phyloP scores from a whole-genome alignment of 1,140 invertebrate species.

The Philaenus spumarius region DNA sequence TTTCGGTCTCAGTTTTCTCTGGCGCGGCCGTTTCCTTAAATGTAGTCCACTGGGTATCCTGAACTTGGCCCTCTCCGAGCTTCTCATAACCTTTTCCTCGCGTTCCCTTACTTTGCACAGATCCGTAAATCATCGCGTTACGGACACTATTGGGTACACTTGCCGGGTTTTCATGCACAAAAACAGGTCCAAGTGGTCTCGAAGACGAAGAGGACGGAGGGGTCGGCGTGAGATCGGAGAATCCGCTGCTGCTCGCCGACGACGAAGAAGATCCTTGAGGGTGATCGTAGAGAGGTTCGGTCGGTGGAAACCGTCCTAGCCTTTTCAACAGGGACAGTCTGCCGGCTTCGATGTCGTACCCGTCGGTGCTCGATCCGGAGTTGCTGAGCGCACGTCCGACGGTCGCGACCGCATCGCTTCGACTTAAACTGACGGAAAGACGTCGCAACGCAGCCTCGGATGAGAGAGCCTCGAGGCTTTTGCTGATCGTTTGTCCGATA shows the following conservation, averaged over 20 bases:
- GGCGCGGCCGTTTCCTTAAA: background rate
- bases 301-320: slow-evolving; percentile 6
- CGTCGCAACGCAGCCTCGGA: slow-evolving; percentile 9
- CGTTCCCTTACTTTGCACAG: slow-evolving; percentile 17
- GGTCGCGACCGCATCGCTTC: slow-evolving; percentile 11
- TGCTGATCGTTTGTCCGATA: slow-evolving; percentile 13
- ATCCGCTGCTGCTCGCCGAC: slow-evolving; percentile 7
- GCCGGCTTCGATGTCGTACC: slow-evolving; percentile 11
- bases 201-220: slow-evolving; percentile 10
- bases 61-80: slow-evolving; percentile 5
- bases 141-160: slow-evolving; percentile 35
- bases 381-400: slow-evolving; percentile 13
- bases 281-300: slow-evolving; percentile 9
- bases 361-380: slow-evolving; percentile 9
- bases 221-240: slow-evolving; percentile 13
- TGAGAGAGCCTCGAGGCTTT: slow-evolving; percentile 15
- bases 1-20: background rate
- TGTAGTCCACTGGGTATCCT: slow-evolving; percentile 17
- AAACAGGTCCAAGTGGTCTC: slow-evolving; percentile 18
- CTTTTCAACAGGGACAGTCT: slow-evolving; percentile 14
- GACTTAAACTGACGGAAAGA: slow-evolving; percentile 8
- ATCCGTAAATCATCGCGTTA: slow-evolving; percentile 39
- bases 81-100: background rate
- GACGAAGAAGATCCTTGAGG: slow-evolving; percentile 12
- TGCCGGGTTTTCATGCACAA: slow-evolving; percentile 31